A percentile compares a stretch with the other conserved stretches of the same genome.
Evolutionary conservation across 1,140 invertebrate genomes (phyloP).

Genomic region (Conus ventricosus): DNA sequence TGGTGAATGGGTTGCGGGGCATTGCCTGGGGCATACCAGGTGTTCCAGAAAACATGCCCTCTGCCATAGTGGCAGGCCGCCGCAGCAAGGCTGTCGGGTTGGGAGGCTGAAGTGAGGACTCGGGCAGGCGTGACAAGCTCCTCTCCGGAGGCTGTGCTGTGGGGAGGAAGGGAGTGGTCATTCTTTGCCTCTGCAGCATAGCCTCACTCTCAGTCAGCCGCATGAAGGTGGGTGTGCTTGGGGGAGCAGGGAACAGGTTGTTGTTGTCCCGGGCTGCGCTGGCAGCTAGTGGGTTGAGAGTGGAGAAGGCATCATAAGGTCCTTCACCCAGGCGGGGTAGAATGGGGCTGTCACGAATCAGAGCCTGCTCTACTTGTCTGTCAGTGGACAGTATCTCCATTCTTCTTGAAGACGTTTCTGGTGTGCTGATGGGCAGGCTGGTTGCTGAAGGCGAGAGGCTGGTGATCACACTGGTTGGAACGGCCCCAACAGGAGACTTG

Average conservation of each 20-base stretch:
- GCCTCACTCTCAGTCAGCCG: slow-evolving; percentile 64
- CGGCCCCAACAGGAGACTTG: slow-evolving; percentile 45
- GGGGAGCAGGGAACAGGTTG: slow-evolving; percentile 51
- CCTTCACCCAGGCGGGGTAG: slow-evolving; percentile 33
- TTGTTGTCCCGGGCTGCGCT: slow-evolving; percentile 41
- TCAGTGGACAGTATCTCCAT: slow-evolving; percentile 64
- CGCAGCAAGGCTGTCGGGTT: slow-evolving; percentile 61
- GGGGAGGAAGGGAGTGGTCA: slow-evolving; percentile 62
- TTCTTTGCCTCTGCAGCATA: slow-evolving; percentile 63
- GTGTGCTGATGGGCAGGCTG: slow-evolving; percentile 39
- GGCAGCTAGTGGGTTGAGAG: slow-evolving; percentile 41
- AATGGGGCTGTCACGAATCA: slow-evolving; percentile 46
- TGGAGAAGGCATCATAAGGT: slow-evolving; percentile 46
- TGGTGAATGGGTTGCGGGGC: slow-evolving; percentile 67
- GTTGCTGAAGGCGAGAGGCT: slow-evolving; percentile 43
- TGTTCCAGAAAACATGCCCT: slow-evolving; percentile 64
- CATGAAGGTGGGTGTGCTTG: slow-evolving; percentile 56
- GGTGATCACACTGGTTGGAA: slow-evolving; percentile 47
- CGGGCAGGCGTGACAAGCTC: slow-evolving; percentile 48
- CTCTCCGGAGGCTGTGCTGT: slow-evolving; percentile 48
- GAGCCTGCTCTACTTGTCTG: slow-evolving; percentile 55
- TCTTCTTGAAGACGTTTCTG: slow-evolving; percentile 57
- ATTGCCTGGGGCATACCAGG: slow-evolving; percentile 59
- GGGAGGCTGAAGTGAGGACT: slow-evolving; percentile 57
- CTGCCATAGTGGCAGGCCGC: slow-evolving; percentile 58